phyloP scores from a whole-genome alignment of 2,113 vertebrate species.

The Danionella cerebrum region DNA sequence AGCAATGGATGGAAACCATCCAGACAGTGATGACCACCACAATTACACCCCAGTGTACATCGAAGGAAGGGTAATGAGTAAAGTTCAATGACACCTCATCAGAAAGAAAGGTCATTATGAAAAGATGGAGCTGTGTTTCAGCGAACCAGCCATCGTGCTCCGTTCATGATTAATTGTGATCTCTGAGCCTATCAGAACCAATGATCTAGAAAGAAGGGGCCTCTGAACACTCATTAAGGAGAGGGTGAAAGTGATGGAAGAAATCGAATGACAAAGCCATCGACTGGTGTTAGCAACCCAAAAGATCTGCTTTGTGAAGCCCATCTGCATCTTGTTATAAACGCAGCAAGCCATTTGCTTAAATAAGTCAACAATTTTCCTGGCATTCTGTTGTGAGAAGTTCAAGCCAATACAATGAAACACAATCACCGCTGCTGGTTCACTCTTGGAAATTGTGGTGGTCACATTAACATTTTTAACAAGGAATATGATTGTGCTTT shows the following conservation, averaged over 20 bases:
- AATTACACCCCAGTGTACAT: conserved; percentile 36
- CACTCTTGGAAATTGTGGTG: background rate
- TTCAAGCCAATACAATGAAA: background rate
- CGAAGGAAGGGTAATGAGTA: conserved; percentile 10
- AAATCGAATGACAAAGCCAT: conserved; percentile 38
- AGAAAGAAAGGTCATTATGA: background rate
- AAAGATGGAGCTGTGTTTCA: conserved; percentile 12
- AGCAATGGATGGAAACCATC: conserved; percentile 36
- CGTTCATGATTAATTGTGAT: conserved; percentile 22
- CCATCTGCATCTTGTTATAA: background rate
- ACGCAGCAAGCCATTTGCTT: background rate
- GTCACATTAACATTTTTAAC: conserved; percentile 13
- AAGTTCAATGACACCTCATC: background rate
- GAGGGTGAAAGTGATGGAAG: conserved; percentile 40
- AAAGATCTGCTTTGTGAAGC: conserved; percentile 45
- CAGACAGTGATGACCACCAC: conserved; percentile 29
- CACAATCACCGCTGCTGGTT: background rate
- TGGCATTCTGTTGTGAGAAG: background rate
- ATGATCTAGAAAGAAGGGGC: conserved; percentile 47
- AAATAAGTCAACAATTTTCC: background rate
- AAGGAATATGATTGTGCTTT: background rate
- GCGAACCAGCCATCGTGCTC: background rate
- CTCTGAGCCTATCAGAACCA: conserved; percentile 34
- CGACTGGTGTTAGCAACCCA: conserved; percentile 1
- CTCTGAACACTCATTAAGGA: conserved; percentile 51